Evolutionary conservation across 2,113 vertebrate species (phyloP), one percentile per base, ranked within the genome.

Genomic region (Cephalophus harveyi): DNA sequence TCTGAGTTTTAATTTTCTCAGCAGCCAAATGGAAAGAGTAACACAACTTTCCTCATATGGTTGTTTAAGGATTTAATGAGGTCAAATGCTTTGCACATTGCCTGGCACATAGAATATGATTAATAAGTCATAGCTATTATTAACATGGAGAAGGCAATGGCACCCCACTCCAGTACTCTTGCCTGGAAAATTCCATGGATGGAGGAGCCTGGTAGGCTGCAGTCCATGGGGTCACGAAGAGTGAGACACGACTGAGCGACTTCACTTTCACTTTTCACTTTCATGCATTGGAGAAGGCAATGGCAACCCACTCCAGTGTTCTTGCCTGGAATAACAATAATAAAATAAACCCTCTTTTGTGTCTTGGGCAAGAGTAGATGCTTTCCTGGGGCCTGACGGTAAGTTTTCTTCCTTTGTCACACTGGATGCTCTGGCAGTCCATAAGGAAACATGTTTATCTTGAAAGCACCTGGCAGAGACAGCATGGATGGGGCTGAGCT

Each of bases 401-500:
- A 43, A 48, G 33, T 86, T 94, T 93, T 76, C 30, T 67, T 91
- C 87, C 71, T 98, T 91, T 30, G 0, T 94, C 57, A 60, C 79
- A 55, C 36, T 40, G 67, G 93, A 50, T 1, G 7, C 95, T 52
- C 82, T 59, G 89, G 94, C 83, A 94, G 91, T 82, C 82, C 23
- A 12, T 52, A 62, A 97, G 83, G 71, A 97, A 97, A 95, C 1
- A 0, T 96, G 78, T 97, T 98, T 96, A 97, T 98, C 96, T 97
- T 83, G 57, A 76, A 91, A 93, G 93, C 94, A 95, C 82, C 83
- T 88, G 62, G 95, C 94, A 94, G 94, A 87, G 89, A 28, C 11
- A 1, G 33, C 87, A 5, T 40, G 33, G 36, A 52, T 40, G 33
- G 94, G 74, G 91, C 94, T 74, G 87, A 94, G 52, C 94, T 89